Evolutionary conservation across 2,797 vertebrate species (phyloP).

Genomic region (Coracias cyanogaster): DNA sequence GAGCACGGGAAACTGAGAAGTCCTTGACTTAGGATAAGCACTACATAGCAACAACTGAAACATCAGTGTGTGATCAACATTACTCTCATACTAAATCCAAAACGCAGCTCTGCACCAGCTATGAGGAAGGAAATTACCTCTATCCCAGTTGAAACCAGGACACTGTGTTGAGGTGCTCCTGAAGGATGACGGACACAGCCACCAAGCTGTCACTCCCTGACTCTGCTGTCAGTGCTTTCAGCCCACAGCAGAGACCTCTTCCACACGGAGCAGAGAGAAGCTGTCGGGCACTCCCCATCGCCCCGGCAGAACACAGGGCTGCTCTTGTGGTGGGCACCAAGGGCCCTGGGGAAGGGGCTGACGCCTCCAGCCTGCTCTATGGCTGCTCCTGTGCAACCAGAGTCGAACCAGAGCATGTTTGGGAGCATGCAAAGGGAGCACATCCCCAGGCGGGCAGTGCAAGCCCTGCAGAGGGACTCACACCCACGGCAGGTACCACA

Average conservation of each 20-base stretch:
- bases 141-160: neutral
- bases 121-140: neutral
- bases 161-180: neutral
- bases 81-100: neutral
- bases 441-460: neutral
- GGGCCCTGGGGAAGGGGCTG: neutral
- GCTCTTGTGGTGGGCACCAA: accelerated
- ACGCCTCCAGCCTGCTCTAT: neutral
- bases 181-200: neutral
- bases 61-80: neutral
- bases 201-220: accelerated
- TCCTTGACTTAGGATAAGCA: too few species aligned
- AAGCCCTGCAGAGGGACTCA: neutral
- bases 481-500: neutral
- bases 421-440: neutral
- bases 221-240: neutral
- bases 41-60: neutral
- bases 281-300: neutral
- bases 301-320: accelerated
- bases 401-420: neutral
- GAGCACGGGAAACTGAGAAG: too few species aligned
- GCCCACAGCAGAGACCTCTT: neutral
- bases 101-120: neutral
- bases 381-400: neutral
- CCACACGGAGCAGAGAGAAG: accelerated